Base-by-base conservation (phyloP, 1,140 invertebrate genomes). In the Heliothis virescens region DNA sequence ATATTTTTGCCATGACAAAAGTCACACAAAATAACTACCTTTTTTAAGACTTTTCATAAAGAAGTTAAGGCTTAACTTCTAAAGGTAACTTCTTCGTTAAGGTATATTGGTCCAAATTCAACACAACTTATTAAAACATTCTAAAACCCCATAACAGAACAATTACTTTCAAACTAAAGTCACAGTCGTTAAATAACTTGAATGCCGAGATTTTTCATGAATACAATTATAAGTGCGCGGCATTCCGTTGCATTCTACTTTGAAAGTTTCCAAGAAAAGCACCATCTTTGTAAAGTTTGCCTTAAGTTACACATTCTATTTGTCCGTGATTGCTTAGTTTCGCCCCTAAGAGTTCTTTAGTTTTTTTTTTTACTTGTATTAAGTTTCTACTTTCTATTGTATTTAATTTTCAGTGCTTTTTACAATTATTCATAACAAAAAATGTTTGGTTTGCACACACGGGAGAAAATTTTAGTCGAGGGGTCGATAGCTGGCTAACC, bases 221-320 rank as follows among this genome's bases (percentile, higher is more conserved):
- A 67, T 67, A 67, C 63, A 67, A 67, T 67, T 67, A 67, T 47
- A 67, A 67, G 63, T 67, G 63, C 41, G 50, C 1, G 12, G 41
- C 63, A 67, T 48, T 67, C 41, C 16, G n/a, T 67, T 50, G 16
- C 57, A 26, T 67, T 67, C 41, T 41, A 67, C 41, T 67, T 67
- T 48, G 12, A 67, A 67, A 67, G 10, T 67, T 48, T 26, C 9
- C 11, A 48, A 63, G n/a, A 63, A 67, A 41, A 48, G 63, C 63
- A 13, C 63, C 63, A 48, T 67, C 63, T 67, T 67, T 48, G 16
- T 9, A 47, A 67, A 67, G 63, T 67, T 67, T 9, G n/a, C 3
- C 47, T n/a, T 67, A 67, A 67, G 63, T 67, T 67, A 48, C 41
- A 67, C 63, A 67, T 67, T 65, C 62, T 47, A 65, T 65, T 67